Evolutionary conservation across 1,140 invertebrate species (phyloP), one percentile per base, ranked within the genome.

Genomic region (Eumeta japonica): DNA sequence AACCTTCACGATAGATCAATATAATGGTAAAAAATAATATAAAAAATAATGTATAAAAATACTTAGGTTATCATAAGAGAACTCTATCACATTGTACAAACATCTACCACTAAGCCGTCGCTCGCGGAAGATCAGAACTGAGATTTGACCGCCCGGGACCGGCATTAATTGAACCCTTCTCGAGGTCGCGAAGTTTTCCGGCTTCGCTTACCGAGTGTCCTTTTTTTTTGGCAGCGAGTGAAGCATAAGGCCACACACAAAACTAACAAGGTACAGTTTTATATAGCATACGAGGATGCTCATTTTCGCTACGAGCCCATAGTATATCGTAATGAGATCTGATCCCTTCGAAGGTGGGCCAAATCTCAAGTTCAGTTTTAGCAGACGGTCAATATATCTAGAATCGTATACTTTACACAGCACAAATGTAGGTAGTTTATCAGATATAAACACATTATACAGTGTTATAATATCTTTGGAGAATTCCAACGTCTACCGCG

Each of bases 21-120:
- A 71, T 62, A 66, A 59, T 64, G 50, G 61, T 70, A 73, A 70
- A 72, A 70, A 60, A 71, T 71, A 65, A 43, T 64, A 55, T 66
- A 66, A 71, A 24, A 66, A 68, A 54, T 58, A 73, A 73, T 65
- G 56, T 73, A 73, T 67, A 73, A 73, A 73, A 73, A 73, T 73
- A 71, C 63, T 64, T 62, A 68, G 48, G 47, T 43, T 62, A 66
- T 66, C 68, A 66, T 70, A 70, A 68, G 63, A 72, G 53, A 65
- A 64, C 65, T n/a, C 20, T 73, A 73, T 73, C 68, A 73, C 68
- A 68, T 73, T 73, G 61, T 73, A 73, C 68, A 67, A 51, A 54
- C 46, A 52, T 46, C 60, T 65, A 70, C 51, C 59, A 46, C 52
- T 61, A 63, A 37, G 55, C 58, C 64, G 59, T 52, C 48, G 52